Evolutionary conservation across 2,113 vertebrate species (phyloP), one percentile per base, ranked within the genome.

Genomic region (Enhydra lutris): DNA sequence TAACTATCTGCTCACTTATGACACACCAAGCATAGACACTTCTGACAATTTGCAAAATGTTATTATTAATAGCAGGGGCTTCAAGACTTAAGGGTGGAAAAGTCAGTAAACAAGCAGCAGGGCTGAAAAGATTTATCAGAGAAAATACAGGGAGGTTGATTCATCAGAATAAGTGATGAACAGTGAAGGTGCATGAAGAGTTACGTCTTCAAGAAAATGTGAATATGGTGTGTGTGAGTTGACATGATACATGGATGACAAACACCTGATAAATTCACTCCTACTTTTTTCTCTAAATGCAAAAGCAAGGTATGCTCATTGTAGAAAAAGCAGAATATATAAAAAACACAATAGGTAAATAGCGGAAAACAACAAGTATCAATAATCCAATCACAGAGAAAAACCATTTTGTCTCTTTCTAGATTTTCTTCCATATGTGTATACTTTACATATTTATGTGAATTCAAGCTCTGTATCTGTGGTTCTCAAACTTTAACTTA

Each of bases 21-120:
- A 96, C 59, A 93, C 96, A 76, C 39, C 29, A 97, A 88, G 36
- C 89, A 82, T 13, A 73, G 34, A 89, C 76, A 96, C 26, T 42
- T 91, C 55, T 55, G 31, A 65, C 65, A 96, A 50, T 85, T 96
- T 89, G 61, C 31, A 61, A 97, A 94, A 89, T 74, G 21, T 45
- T 86, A 31, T 93, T 78, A 93, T 78, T 86, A 88, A 92, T 50
- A 95, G 81, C 42, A 95, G 76, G 52, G 21, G 24, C 20, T 52
- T 96, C 57, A 73, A 94, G 63, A 81, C 18, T 45, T 29, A 29
- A 57, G 34, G 24, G 29, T 71, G n/a, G 79, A 29, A 57, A 73
- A 94, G 47, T 78, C 83, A 83, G 84, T 92, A 42, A 81, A 71
- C 29, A 52, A 79, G 80, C 12, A 92, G 63, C 4, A 24, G 61